Percentiles rank a stretch among this genome's conserved stretches.
Conservation (phyloP, 2,888 invertebrate genomes). For the Penaeus monodon region DNA sequence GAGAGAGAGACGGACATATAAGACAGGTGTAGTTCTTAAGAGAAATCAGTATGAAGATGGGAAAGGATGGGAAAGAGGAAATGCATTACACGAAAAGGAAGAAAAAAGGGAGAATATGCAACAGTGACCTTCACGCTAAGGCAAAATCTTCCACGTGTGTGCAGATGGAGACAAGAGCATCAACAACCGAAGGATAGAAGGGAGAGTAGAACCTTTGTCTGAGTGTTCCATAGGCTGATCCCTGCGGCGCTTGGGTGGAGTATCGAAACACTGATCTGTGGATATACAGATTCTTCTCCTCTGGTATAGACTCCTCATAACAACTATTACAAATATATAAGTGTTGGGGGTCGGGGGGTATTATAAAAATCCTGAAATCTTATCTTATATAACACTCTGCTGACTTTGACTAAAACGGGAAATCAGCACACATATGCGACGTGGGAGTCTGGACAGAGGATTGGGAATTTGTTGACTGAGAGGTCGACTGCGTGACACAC, state of each 20-base stretch:
- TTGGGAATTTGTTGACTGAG: conserved; percentile 1
- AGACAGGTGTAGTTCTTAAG: background rate
- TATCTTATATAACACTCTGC: too few species aligned
- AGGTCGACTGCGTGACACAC: conserved; percentile 1
- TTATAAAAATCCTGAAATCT: too few species aligned
- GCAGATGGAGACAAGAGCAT: background rate
- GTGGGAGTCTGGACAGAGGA: conserved; percentile 47
- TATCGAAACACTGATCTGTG: too few species aligned
- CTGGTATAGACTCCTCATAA: too few species aligned
- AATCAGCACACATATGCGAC: conserved; percentile 57
- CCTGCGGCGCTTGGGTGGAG: too few species aligned
- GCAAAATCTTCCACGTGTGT: background rate
- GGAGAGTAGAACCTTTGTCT: background rate
- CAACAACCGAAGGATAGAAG: background rate
- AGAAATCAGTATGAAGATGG: background rate
- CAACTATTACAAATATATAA: too few species aligned
- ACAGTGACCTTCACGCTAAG: background rate
- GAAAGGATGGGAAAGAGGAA: background rate
- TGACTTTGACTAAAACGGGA: conserved; percentile 43
- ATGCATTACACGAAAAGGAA: background rate
- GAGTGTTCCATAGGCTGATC: background rate
- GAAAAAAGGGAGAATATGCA: background rate
- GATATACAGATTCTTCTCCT: too few species aligned
- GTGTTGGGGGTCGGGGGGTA: too few species aligned
- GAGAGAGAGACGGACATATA: background rate